Evolutionary conservation across 2,113 vertebrate genomes (phyloP).

Genomic region (Sceloporus undulatus): DNA sequence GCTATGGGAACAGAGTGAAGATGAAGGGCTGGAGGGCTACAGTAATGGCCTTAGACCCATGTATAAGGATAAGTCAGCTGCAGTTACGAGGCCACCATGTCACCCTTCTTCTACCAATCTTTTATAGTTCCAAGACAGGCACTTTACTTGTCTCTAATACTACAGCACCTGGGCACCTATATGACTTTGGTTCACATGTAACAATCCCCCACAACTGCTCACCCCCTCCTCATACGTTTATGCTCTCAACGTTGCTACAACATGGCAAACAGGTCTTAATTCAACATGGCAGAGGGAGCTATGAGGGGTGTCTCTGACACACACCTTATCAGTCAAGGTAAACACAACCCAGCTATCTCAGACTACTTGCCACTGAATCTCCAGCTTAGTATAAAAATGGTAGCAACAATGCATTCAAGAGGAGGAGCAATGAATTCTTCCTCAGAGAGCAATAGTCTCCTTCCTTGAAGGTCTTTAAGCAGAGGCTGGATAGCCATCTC

Average conservation of each 20-base stretch:
- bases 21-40: too few species aligned
- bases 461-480: too few species aligned
- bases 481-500: too few species aligned
- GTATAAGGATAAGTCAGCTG: neutral
- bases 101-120: neutral
- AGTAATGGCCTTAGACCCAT: too few species aligned
- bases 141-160: neutral
- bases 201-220: too few species aligned
- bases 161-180: too few species aligned
- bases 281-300: too few species aligned
- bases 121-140: neutral
- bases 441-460: too few species aligned
- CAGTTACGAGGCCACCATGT: neutral
- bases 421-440: neutral
- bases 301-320: too few species aligned
- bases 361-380: neutral
- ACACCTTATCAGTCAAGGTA: neutral
- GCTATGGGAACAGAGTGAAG: too few species aligned
- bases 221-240: too few species aligned
- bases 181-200: too few species aligned
- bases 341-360: neutral
- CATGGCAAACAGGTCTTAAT: neutral
- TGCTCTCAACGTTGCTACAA: neutral
- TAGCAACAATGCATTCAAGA: neutral
- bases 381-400: accelerated